A percentile compares a stretch with the other conserved stretches of the same genome.
Evolutionary conservation across 2,113 vertebrate species (phyloP).

Genomic region (Scortum barcoo): DNA sequence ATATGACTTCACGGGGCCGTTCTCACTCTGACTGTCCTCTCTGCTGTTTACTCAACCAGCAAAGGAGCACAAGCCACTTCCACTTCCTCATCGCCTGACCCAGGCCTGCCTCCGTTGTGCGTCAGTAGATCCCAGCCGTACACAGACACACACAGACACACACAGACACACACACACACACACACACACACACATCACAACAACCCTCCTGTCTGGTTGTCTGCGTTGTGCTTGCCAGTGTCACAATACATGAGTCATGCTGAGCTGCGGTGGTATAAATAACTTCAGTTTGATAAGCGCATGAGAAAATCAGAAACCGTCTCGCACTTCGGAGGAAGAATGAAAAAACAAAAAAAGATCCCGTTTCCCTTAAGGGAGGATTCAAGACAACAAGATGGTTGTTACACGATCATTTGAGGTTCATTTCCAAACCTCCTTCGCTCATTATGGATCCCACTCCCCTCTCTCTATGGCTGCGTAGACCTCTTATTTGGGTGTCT

Average conservation of each 20-base stretch:
- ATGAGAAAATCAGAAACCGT: conserved; percentile 58
- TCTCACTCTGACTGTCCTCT: conserved; percentile 61
- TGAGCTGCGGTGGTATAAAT: conserved; percentile 48
- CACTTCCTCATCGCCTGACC: conserved; percentile 77
- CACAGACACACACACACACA: conserved; percentile 9
- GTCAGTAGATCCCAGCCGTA: conserved; percentile 57
- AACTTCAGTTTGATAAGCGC: conserved; percentile 59
- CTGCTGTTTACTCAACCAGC: conserved; percentile 69
- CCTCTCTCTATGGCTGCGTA: conserved; percentile 10
- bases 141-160: conserved; percentile 14
- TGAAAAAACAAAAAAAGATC: conserved; percentile 5
- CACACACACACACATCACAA: conserved; percentile 2
- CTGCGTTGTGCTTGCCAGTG: conserved; percentile 41
- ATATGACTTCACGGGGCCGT: conserved; percentile 52
- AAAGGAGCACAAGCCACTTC: conserved; percentile 70
- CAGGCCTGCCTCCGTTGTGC: conserved; percentile 54
- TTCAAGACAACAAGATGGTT: conserved; percentile 38
- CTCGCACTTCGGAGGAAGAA: conserved; percentile 9
- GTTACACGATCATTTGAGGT: conserved; percentile 55
- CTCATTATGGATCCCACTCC: conserved; percentile 34
- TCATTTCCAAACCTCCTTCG: conserved; percentile 31
- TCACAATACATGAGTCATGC: conserved; percentile 69
- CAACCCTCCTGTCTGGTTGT: conserved; percentile 47
- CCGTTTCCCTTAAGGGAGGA: neutral
- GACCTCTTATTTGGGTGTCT: conserved; percentile 78